Percentiles rank a stretch among this genome's conserved stretches.
These are phyloP conservation scores for Scaptomyza pallida DNA, from an alignment of 1,140 invertebrate genomes.

Conservation along the genomic window DNA sequence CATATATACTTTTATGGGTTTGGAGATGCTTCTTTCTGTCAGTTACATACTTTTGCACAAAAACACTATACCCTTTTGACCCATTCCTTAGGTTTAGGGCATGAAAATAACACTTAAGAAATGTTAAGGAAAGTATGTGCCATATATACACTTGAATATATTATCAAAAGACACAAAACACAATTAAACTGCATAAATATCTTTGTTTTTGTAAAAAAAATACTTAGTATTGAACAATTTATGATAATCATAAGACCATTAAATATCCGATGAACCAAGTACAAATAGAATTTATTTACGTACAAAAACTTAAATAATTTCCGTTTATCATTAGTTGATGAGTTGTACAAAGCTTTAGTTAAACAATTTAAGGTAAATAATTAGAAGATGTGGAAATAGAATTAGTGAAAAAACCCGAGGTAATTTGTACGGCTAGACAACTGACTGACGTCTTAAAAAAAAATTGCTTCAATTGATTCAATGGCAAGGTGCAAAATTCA, in stretches of 20 bases:
- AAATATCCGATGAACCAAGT: neutral
- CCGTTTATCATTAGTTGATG: neutral
- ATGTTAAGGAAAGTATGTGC: too few species aligned
- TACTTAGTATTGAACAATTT: too few species aligned
- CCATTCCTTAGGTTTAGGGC: too few species aligned
- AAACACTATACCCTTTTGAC: too few species aligned
- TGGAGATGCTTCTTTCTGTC: too few species aligned
- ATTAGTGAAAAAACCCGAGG: neutral
- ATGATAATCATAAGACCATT: neutral
- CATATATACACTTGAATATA: too few species aligned
- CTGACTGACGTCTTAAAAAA: neutral
- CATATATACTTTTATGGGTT: too few species aligned
- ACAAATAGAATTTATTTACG: neutral
- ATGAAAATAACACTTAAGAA: too few species aligned
- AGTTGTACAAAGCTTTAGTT: conserved; percentile 2
- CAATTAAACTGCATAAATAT: too few species aligned
- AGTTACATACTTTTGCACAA: too few species aligned
- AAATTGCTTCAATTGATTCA: conserved; percentile 19
- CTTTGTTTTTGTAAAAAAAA: too few species aligned
- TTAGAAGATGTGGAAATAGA: neutral
- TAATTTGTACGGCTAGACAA: neutral
- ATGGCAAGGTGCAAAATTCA: conserved; percentile 24
- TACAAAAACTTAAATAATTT: neutral
- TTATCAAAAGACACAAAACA: too few species aligned
- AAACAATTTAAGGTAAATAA: neutral